Conservation (phyloP, 1,140 invertebrate genomes). For the Scaptodrosophila lebanonensis region DNA sequence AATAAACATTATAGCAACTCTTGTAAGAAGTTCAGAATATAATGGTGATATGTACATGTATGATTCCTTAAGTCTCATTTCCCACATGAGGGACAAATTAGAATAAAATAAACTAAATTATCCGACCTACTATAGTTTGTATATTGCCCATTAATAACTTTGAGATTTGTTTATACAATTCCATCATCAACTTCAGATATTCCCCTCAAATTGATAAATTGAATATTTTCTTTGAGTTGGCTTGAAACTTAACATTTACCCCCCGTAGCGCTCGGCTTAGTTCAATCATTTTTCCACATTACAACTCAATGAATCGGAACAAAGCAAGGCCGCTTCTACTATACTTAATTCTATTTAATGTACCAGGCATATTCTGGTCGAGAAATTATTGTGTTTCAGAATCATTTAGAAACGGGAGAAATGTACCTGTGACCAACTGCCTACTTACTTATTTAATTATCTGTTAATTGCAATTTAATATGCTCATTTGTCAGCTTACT, state of each 20-base stretch:
- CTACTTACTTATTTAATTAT: constrained; percentile 42
- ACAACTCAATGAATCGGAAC: constrained; percentile 53
- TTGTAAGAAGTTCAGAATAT: no score
- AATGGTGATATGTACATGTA: no score
- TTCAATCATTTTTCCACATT: constrained; percentile 59
- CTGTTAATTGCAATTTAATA: constrained; percentile 66
- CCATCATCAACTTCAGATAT: not conserved
- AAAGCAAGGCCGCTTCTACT: constrained; percentile 39
- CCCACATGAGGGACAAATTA: no score
- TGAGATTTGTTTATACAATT: no score
- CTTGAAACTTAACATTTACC: no score
- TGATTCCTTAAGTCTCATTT: no score
- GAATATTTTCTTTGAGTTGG: constrained; percentile 42
- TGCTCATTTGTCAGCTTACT: no score
- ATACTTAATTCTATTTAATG: constrained; percentile 73
- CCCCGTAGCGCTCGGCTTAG: constrained; percentile 42
- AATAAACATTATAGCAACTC: no score
- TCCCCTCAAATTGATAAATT: constrained; percentile 34
- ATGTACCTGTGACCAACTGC: not conserved
- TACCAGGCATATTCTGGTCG: no score
- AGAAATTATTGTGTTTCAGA: not conserved
- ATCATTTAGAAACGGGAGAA: constrained; percentile 17
- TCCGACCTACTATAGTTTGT: no score
- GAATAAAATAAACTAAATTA: no score
- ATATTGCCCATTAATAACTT: no score